Base-by-base conservation (phyloP, 2,797 vertebrate genomes). In the Aphelocoma californica region DNA sequence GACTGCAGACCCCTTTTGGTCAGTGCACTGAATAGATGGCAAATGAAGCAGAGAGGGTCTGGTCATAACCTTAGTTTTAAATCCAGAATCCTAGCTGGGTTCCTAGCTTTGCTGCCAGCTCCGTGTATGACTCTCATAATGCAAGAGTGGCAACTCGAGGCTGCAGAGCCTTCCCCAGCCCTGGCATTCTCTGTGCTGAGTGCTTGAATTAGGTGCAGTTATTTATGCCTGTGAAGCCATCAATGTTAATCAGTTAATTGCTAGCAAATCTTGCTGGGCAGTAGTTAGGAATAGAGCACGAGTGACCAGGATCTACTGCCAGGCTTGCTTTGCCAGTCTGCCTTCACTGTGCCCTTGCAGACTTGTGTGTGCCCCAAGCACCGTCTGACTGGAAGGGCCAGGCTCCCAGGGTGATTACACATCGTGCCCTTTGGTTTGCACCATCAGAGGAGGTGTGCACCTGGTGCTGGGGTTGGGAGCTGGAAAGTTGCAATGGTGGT, bases 361-460 rank as follows among this genome's bases (percentile, higher is more conserved):
- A 19, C 21, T 7, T 50, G 6, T 6, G 50, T 32, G 51, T 80
- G 66, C 15, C 10, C 31, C 5, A 13, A 61, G 67, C 45, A 11
- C 11, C 15, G 54, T 14, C 70, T 67, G 32, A 18, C 18, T 23
- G 48, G 38, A 45, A 82, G n/a, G 42, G n/a, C 21, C 17, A 38
- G 53, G 16, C 36, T 73, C 53, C n/a, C 12, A 4, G 38, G 38
- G 16, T 14, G 18, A 19, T 56, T 42, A 6, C 2, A 2, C 28
- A 8, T 53, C 0, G 0, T 60, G 42, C 40, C 44, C 56, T 92
- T 89, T 32, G 17, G 18, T 66, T 74, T 87, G 38, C 36, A 32
- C 40, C 14, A 3, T 47, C 0, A 1, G 14, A n/a, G 19, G 13
- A 61, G 26, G 18, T 8, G 17, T 2, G 1, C 23, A 25, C 5